Evolutionary conservation across 2,113 vertebrate species (phyloP).

Genomic region (Alethe diademata): DNA sequence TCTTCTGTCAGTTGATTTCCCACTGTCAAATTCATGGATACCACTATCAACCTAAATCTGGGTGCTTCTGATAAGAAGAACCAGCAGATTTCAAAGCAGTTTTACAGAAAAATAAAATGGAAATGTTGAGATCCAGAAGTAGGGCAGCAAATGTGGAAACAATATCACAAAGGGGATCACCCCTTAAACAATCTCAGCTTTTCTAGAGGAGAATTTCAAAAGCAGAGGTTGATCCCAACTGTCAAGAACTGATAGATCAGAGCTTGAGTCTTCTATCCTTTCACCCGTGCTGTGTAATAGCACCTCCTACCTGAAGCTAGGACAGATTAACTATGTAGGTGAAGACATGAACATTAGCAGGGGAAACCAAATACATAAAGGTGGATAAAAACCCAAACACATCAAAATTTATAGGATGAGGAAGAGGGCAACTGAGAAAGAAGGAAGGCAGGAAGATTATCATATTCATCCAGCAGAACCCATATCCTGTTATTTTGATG

Average conservation of each 20-base stretch:
- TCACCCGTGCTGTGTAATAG: background rate
- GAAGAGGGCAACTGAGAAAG: background rate
- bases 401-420: background rate
- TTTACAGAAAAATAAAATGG: background rate
- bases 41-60: background rate
- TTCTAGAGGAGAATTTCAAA: background rate
- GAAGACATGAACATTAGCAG: background rate
- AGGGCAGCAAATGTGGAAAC: background rate
- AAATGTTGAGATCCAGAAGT: background rate
- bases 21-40: background rate
- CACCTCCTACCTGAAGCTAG: background rate
- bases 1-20: background rate
- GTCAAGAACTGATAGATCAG: background rate
- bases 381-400: background rate
- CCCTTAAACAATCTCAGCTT: background rate
- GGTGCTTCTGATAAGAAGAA: background rate
- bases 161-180: fast-evolving
- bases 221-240: background rate
- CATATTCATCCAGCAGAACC: background rate
- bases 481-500: background rate
- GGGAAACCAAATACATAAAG: background rate
- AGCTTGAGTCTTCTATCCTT: background rate
- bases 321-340: background rate
- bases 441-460: background rate
- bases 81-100: background rate